These are phyloP conservation scores for Ptychobarbus kaznakovi DNA, from an alignment of 2,797 vertebrate genomes.

Conservation along the genomic window DNA sequence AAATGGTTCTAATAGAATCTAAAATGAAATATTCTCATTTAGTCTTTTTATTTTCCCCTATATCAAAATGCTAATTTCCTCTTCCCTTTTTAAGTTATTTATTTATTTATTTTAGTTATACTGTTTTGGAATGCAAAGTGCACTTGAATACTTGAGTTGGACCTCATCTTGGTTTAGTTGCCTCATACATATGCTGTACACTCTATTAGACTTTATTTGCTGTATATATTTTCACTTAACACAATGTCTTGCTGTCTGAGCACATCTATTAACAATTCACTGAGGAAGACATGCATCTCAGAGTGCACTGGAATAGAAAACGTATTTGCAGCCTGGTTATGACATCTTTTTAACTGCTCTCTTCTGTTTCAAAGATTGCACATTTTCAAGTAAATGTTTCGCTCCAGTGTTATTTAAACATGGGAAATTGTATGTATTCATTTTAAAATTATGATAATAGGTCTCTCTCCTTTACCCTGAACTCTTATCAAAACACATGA, in stretches of 20 bases:
- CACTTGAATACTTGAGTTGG: not conserved
- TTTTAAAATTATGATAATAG: not conserved
- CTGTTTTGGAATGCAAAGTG: not conserved
- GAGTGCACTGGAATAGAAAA: conserved; percentile 5
- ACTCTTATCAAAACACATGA: not conserved
- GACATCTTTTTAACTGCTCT: not conserved
- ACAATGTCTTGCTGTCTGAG: conserved; percentile 29
- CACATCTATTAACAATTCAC: conserved; percentile 13
- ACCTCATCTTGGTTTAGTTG: not conserved
- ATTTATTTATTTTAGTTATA: not conserved
- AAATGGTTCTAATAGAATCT: not conserved
- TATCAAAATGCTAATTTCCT: too few relatives aligned
- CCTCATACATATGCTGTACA: not conserved
- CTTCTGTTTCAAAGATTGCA: not conserved
- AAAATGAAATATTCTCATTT: conserved; percentile 3
- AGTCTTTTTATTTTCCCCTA: not conserved
- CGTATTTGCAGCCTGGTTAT: conserved; percentile 19
- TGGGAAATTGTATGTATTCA: not conserved
- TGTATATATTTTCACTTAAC: conserved; percentile 37
- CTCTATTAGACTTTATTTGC: conserved; percentile 41
- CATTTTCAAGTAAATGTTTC: not conserved
- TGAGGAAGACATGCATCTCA: conserved; percentile 13
- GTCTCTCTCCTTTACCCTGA: not conserved
- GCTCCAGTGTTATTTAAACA: not conserved
- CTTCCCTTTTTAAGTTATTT: not conserved